These are phyloP conservation scores for Podarcis lilfordi DNA, from an alignment of 2,797 vertebrate species.

Conservation along the genomic window DNA sequence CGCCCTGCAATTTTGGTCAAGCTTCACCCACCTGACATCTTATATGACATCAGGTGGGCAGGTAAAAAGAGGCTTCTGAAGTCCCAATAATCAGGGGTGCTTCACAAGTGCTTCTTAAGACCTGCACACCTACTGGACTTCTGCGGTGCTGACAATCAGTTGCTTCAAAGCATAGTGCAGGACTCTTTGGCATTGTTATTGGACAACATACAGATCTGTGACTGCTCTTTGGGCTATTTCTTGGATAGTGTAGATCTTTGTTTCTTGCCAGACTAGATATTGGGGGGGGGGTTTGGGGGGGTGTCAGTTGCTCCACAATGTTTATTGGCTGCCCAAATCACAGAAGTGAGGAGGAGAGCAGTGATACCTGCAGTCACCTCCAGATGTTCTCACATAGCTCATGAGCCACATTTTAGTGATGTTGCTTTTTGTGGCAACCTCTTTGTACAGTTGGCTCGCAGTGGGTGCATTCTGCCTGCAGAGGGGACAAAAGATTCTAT, in stretches of 20 bases:
- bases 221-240: neutral
- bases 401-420: neutral
- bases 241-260: neutral
- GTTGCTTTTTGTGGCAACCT: neutral
- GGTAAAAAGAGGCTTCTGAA: no score
- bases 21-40: no score
- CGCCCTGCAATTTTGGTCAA: no score
- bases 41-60: no score
- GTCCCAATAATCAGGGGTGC: no score
- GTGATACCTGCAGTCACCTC: neutral
- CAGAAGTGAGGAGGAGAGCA: neutral
- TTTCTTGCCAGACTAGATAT: neutral
- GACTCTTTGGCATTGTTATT: neutral
- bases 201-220: neutral
- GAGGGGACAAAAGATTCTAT: neutral
- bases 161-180: no score
- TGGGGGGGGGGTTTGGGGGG: no score
- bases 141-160: no score
- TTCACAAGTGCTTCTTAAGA: no score
- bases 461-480: neutral
- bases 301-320: neutral
- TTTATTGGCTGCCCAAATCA: neutral
- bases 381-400: neutral
- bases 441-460: neutral
- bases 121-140: no score